Conservation (phyloP, 92 coral and sea anemone genomes). For the Plumapathes pennacea region DNA sequence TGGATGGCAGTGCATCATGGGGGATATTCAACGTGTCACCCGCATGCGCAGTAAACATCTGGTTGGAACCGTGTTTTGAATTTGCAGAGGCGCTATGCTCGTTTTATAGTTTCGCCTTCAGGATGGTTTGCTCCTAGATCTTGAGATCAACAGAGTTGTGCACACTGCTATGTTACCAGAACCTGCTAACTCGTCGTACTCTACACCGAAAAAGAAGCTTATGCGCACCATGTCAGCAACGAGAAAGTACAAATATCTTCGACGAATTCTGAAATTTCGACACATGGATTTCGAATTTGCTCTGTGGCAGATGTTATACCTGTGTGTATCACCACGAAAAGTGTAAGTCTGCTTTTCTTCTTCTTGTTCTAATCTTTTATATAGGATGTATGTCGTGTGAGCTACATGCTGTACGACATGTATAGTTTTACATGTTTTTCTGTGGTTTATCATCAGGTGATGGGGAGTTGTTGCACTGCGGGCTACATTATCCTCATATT, state of each 20-base stretch:
- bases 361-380: background rate
- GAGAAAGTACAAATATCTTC: constrained; percentile 88
- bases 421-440: too few species aligned
- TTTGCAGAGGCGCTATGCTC: too few species aligned
- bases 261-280: constrained; percentile 85
- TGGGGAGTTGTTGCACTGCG: too few species aligned
- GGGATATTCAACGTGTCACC: constrained; percentile 82
- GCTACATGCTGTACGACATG: too few species aligned
- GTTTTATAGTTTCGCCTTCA: too few species aligned
- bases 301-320: constrained; percentile 96
- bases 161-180: constrained; percentile 67
- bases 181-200: constrained; percentile 68
- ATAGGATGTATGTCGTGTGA: too few species aligned
- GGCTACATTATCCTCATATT: too few species aligned
- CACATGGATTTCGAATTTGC: constrained; percentile 99
- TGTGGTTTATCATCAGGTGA: too few species aligned
- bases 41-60: constrained; percentile 66
- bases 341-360: constrained; percentile 66
- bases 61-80: background rate
- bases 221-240: constrained; percentile 75
- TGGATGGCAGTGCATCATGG: constrained; percentile 61
- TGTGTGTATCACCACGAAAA: constrained; percentile 92
- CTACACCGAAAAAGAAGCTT: constrained; percentile 66
- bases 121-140: too few species aligned
- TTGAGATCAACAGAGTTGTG: too few species aligned